These are phyloP conservation scores for Aptenodytes patagonicus DNA, from an alignment of 2,113 vertebrate species.

Conservation along the genomic window DNA sequence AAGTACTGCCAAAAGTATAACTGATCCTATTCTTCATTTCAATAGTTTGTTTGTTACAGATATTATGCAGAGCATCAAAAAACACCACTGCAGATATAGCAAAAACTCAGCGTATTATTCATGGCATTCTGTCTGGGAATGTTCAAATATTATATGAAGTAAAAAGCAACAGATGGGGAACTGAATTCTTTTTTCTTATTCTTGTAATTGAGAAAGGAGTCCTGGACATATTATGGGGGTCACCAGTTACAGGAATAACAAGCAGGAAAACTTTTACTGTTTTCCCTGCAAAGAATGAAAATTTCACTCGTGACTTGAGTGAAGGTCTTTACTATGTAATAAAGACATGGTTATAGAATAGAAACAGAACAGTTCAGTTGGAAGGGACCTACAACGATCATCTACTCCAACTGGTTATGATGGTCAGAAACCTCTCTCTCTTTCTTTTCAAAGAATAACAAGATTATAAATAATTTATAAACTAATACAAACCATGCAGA, in stretches of 20 bases:
- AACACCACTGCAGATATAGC: neutral
- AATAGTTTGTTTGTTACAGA: constrained; percentile 29
- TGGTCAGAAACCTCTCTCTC: neutral
- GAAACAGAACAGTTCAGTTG: neutral
- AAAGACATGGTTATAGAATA: neutral
- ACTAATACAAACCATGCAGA: neutral
- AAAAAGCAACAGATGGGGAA: neutral
- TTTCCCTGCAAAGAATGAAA: neutral
- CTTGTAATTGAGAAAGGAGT: neutral
- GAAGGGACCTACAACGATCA: neutral
- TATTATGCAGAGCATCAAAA: neutral
- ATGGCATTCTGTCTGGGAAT: neutral
- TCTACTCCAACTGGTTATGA: neutral
- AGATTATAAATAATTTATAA: neutral
- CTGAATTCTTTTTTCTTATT: neutral
- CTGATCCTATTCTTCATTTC: constrained; percentile 38
- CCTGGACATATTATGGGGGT: neutral
- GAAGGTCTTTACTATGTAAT: neutral
- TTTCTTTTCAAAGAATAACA: neutral
- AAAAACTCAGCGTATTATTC: constrained; percentile 2
- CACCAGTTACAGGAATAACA: neutral
- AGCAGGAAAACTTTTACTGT: neutral
- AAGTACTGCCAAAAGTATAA: neutral
- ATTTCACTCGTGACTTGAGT: neutral
- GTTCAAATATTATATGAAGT: neutral